Evolutionary conservation across 2,888 invertebrate genomes (phyloP), one percentile per base, ranked within the genome.

Genomic region (Scelioninae gen. 1): DNA sequence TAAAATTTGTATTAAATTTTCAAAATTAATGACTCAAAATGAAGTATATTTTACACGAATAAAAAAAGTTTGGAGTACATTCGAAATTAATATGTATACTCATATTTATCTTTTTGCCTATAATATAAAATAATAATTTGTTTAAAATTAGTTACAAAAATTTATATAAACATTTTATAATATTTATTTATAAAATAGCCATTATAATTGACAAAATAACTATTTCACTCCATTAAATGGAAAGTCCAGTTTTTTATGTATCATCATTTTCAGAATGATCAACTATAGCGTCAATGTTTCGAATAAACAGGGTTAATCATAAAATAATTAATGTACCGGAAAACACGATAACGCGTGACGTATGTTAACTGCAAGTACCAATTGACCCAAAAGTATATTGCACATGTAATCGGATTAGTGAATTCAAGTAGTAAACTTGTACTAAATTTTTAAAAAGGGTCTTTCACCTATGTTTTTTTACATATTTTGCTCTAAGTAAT

Each of bases 341-440:
- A 68, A 68, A 68, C 40, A 68, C 45, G 68, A 68, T 68, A 68
- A 68, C 32, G 40, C 15, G 68, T 68, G 66, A 66, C 66, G 53
- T 55, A 68, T 56, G 45, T 56, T 34, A 56, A 68, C 68, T 68
- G 56, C 68, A 55, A 56, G 68, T 56, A 68, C 47, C 68, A 68
- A 55, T 68, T 68, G 68, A 68, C 68, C 68, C 68, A 56, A 56
- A 68, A 68, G 56, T 68, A 68, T 68, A 68, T 68, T 68, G 68
- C 45, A 68, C 68, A 47, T 68, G 56, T 56, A 68, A 68, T 66
- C 53, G 43, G 43, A 55, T 66, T 43, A 66, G 53, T 53, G 66
- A 66, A 66, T 66, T 66, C 66, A 53, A 65, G 51, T 40, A 65
- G 51, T 55, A 66, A 53, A 66, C 13, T 53, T 66, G 13, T 8